Conservation (phyloP, 2,888 invertebrate species). For the Diarsia mendica region DNA sequence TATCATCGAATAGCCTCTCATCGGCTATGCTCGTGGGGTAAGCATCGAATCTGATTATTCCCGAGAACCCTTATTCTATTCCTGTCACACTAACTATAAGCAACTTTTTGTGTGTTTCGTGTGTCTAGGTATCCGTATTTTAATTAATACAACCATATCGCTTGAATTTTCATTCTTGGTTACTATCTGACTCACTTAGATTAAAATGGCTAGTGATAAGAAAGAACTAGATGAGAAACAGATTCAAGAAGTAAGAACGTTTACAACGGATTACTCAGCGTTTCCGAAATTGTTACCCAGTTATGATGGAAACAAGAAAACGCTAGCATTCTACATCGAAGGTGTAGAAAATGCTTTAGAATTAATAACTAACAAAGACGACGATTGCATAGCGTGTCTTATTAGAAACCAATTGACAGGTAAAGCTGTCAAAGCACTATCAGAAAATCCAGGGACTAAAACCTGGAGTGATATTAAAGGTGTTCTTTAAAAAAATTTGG, state of each 20-base stretch:
- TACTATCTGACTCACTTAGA: background rate
- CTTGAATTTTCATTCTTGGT: background rate
- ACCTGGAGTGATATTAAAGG: slow-evolving; percentile 50
- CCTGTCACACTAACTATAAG: slow-evolving; percentile 43
- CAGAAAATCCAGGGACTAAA: slow-evolving; percentile 4
- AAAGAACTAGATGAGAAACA: slow-evolving; percentile 15
- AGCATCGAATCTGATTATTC: slow-evolving; percentile 16
- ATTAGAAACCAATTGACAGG: slow-evolving; percentile 62
- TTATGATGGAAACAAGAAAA: slow-evolving; percentile 62
- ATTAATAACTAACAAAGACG: slow-evolving; percentile 41
- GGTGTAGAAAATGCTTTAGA: slow-evolving; percentile 60
- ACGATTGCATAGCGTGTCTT: slow-evolving; percentile 49
- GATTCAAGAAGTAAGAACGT: background rate
- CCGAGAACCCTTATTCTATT: background rate
- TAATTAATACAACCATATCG: background rate
- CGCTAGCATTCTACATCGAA: background rate
- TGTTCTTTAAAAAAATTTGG: slow-evolving; percentile 47
- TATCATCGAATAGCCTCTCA: slow-evolving; percentile 3
- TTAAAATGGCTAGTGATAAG: slow-evolving; percentile 35
- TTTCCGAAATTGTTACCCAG: slow-evolving; percentile 55
- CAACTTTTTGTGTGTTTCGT: background rate
- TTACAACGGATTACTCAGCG: slow-evolving; percentile 18
- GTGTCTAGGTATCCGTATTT: slow-evolving; percentile 1
- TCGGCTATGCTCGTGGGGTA: slow-evolving; percentile 15
- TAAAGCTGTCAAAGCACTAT: slow-evolving; percentile 33